Evolutionary conservation across 1,140 invertebrate species (phyloP), one percentile per base, ranked within the genome.

Genomic region (Cheumatopsyche charites): DNA sequence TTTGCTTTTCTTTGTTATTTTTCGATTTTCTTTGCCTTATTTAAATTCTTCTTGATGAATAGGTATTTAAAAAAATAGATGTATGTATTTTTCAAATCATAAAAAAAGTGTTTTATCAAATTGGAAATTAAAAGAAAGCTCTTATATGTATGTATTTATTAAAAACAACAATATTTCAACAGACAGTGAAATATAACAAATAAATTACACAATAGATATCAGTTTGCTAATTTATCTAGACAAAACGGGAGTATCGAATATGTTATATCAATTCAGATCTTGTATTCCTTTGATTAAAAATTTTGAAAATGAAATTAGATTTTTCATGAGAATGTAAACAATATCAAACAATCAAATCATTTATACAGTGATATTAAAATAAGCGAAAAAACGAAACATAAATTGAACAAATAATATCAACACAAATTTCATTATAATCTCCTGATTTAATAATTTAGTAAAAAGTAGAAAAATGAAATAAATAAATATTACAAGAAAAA

Each of bases 61-160:
- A n/a, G n/a, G n/a, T n/a, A n/a, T n/a, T n/a, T n/a, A n/a, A n/a
- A n/a, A n/a, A n/a, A n/a, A n/a, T n/a, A n/a, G n/a, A n/a, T n/a
- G n/a, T n/a, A n/a, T n/a, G n/a, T n/a, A n/a, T n/a, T n/a, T n/a
- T n/a, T n/a, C n/a, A n/a, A n/a, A n/a, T n/a, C n/a, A n/a, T n/a
- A n/a, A n/a, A n/a, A n/a, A n/a, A n/a, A n/a, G n/a, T n/a, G n/a
- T n/a, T n/a, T 49, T 15, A 5, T 49, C 13, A 13, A 4, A 49
- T 49, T 49, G 13, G 17, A 49, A 49, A 5, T 5, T 4, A 49
- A 49, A 19, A 49, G 29, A 36, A 4, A 36, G 17, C 23, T 19
- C 29, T 69, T 67, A 75, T 75, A 71, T 67, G 72, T 75, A 75
- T 75, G 74, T 71, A 72, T 75, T 75, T 73, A 75, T 75, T 75